Percentiles rank a stretch among this genome's conserved stretches.
These are phyloP conservation scores for Brachyrhaphis roseni DNA, from an alignment of 2,797 vertebrate species.

Conservation along the genomic window DNA sequence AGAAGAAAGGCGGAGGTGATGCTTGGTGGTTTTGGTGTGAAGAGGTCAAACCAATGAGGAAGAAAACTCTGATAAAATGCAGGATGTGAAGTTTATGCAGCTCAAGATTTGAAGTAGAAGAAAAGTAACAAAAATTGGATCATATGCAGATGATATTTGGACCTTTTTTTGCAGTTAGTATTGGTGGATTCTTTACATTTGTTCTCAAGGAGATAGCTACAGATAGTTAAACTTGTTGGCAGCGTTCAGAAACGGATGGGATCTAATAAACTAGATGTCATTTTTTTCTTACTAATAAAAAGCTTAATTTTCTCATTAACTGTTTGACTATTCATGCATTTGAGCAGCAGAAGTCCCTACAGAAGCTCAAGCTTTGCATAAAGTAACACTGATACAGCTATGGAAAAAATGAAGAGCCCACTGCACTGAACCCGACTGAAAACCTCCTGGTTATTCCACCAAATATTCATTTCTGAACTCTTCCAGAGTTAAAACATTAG, in stretches of 20 bases:
- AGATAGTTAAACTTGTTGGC: neutral
- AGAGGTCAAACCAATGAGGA: slow-evolving; percentile 20
- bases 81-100: neutral
- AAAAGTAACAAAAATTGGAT: neutral
- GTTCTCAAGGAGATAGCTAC: neutral
- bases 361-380: neutral
- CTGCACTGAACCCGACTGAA: no score
- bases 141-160: neutral
- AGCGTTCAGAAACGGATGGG: neutral
- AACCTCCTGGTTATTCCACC: no score
- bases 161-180: neutral
- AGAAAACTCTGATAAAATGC: slow-evolving; percentile 8
- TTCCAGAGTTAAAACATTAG: no score
- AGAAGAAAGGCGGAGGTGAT: slow-evolving; percentile 15
- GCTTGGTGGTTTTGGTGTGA: slow-evolving; percentile 21
- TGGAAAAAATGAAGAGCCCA: no score
- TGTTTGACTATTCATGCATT: neutral
- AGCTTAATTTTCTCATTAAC: neutral
- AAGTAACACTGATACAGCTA: no score
- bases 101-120: neutral
- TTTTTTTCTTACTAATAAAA: neutral
- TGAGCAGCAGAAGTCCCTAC: neutral
- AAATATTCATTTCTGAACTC: no score
- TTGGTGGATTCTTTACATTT: neutral
- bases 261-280: neutral